A percentile compares a stretch with the other conserved stretches of the same genome.
phyloP scores from a whole-genome alignment of 2,113 vertebrate species.

The Ornithorhynchus anatinus region DNA sequence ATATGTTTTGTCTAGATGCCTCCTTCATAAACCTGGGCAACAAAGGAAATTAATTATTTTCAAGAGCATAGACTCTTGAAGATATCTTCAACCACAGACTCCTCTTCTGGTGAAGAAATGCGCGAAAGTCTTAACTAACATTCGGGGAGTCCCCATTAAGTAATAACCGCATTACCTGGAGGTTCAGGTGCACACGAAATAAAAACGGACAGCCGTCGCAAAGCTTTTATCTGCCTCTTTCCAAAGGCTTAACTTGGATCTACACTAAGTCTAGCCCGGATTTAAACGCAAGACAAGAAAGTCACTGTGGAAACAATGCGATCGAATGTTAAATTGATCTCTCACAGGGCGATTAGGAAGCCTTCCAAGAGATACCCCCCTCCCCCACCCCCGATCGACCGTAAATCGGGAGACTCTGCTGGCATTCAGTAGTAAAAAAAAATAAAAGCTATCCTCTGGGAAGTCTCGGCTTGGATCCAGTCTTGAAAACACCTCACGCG shows the following conservation, averaged over 20 bases:
- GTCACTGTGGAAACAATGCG: slow-evolving; percentile 40
- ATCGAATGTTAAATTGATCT: slow-evolving; percentile 57
- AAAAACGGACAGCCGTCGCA: slow-evolving; percentile 31
- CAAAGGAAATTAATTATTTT: no score
- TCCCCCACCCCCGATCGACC: slow-evolving; percentile 46
- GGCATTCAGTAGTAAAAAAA: background rate
- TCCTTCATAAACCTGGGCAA: no score
- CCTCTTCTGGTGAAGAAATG: slow-evolving; percentile 23
- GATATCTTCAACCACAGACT: slow-evolving; percentile 10
- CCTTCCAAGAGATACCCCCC: slow-evolving; percentile 38
- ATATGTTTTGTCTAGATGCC: no score
- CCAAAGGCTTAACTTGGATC: background rate
- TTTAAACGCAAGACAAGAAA: slow-evolving; percentile 44
- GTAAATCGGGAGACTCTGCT: slow-evolving; percentile 15
- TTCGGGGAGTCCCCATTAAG: no score
- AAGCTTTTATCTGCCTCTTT: slow-evolving; percentile 34
- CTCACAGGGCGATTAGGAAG: slow-evolving; percentile 65
- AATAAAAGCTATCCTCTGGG: background rate
- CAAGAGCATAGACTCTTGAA: background rate
- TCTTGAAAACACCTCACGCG: background rate
- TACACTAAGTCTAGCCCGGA: slow-evolving; percentile 24
- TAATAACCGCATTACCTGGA: background rate
- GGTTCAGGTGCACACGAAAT: slow-evolving; percentile 20
- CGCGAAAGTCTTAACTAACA: slow-evolving; percentile 20
- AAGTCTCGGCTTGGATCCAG: slow-evolving; percentile 6